Percentiles rank a stretch among this genome's conserved stretches.
phyloP scores from a whole-genome alignment of 1,140 invertebrate genomes.

The Rhopalosiphum padi region DNA sequence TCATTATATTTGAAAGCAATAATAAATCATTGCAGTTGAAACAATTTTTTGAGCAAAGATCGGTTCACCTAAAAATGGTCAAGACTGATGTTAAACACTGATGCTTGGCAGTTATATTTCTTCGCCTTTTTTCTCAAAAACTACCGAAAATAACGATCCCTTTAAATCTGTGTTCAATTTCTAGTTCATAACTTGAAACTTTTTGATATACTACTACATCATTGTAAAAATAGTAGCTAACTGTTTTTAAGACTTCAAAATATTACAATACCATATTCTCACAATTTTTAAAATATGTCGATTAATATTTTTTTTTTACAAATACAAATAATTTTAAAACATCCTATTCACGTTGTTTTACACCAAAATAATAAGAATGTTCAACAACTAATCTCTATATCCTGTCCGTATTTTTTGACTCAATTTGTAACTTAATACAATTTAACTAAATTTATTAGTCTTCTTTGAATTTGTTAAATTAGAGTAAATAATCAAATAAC shows the following conservation, averaged over 20 bases:
- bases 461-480: background rate
- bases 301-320: background rate
- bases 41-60: conserved; percentile 7
- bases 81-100: background rate
- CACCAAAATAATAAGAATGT: background rate
- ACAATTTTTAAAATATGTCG: background rate
- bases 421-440: background rate
- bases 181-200: background rate
- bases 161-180: conserved; percentile 1
- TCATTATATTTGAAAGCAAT: conserved; percentile 5
- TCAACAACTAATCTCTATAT: background rate
- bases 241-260: background rate
- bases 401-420: background rate
- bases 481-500: background rate
- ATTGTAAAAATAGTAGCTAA: background rate
- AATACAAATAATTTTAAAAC: background rate
- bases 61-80: conserved; percentile 6
- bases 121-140: background rate
- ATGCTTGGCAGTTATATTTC: conserved; percentile 6
- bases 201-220: background rate
- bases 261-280: background rate
- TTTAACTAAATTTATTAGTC: background rate
- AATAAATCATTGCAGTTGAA: conserved; percentile 13
- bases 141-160: background rate
- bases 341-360: background rate